Evolutionary conservation across 1,140 invertebrate species (phyloP).

Genomic region (Andrena cerasifolii): DNA sequence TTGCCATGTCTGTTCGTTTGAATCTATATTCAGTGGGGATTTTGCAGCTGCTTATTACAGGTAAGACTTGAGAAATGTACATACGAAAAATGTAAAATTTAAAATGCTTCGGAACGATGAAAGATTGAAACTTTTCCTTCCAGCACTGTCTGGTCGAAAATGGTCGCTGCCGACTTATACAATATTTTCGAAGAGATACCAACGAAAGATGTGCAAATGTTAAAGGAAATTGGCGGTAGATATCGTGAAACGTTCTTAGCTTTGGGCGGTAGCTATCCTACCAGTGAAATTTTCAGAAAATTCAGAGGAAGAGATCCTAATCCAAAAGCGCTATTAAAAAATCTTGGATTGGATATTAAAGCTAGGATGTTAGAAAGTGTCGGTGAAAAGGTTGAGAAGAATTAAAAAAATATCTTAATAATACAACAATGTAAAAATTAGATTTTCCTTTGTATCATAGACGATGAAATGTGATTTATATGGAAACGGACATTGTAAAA

Average conservation of each 20-base stretch:
- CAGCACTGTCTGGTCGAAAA: slow-evolving; percentile 90
- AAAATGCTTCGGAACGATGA: not conserved
- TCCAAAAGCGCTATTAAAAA: slow-evolving; percentile 89
- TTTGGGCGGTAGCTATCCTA: slow-evolving; percentile 89
- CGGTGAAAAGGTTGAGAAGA: not conserved
- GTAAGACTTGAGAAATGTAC: slow-evolving; percentile 46
- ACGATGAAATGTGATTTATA: slow-evolving; percentile 1
- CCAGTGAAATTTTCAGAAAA: slow-evolving; percentile 92
- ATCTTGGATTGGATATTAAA: slow-evolving; percentile 81
- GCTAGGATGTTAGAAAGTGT: not conserved
- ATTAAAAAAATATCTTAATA: slow-evolving; percentile 9
- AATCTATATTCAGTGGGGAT: slow-evolving; percentile 87
- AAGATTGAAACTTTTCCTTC: slow-evolving; percentile 69
- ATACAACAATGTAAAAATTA: not conserved
- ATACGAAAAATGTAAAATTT: not conserved
- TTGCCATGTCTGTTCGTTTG: slow-evolving; percentile 90
- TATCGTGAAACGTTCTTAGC: slow-evolving; percentile 94
- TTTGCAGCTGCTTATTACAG: slow-evolving; percentile 89
- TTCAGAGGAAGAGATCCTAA: slow-evolving; percentile 96
- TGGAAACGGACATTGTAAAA: not conserved
- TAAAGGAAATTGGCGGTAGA: slow-evolving; percentile 85
- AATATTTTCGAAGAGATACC: slow-evolving; percentile 90
- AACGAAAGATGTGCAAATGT: slow-evolving; percentile 78
- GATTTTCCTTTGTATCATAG: slow-evolving; percentile 1
- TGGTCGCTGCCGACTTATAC: slow-evolving; percentile 95